Evolutionary conservation across 2,113 vertebrate species (phyloP).

Genomic region (Bambusicola thoracicus): DNA sequence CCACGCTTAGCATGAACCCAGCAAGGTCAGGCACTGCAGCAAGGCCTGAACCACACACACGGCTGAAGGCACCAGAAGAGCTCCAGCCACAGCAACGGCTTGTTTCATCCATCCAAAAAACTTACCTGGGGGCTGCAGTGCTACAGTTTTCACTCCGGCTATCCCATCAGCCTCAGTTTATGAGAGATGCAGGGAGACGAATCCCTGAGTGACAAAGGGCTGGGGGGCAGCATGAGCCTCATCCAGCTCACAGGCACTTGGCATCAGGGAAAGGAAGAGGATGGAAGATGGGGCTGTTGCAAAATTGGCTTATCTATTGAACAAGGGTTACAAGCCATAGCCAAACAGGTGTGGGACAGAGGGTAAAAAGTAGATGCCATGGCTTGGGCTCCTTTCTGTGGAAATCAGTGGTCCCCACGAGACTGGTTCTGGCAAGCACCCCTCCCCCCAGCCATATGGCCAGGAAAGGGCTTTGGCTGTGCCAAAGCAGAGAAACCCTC

Average conservation of each 20-base stretch:
- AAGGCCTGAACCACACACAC: neutral
- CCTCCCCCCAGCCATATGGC: neutral
- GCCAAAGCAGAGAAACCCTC: neutral
- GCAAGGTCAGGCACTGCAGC: neutral
- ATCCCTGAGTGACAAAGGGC: neutral
- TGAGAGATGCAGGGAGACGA: neutral
- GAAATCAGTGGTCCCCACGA: neutral
- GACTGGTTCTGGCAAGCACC: neutral
- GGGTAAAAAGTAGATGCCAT: neutral
- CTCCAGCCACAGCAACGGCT: neutral
- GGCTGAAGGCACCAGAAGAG: neutral
- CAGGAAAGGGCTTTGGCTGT: neutral
- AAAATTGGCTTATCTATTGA: neutral
- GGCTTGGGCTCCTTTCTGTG: neutral
- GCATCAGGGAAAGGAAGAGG: neutral
- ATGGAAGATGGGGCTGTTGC: neutral
- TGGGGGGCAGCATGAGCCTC: neutral
- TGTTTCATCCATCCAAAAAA: neutral
- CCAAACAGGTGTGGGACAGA: rapidly evolving
- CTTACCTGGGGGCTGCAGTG: constrained; percentile 37
- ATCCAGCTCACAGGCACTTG: neutral
- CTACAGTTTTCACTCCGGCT: neutral
- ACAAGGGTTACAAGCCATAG: neutral
- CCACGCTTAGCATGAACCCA: neutral
- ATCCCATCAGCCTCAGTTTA: neutral